These are phyloP conservation scores for Lithophane semibrunnea DNA, from an alignment of 2,888 invertebrate genomes.

Conservation along the genomic window DNA sequence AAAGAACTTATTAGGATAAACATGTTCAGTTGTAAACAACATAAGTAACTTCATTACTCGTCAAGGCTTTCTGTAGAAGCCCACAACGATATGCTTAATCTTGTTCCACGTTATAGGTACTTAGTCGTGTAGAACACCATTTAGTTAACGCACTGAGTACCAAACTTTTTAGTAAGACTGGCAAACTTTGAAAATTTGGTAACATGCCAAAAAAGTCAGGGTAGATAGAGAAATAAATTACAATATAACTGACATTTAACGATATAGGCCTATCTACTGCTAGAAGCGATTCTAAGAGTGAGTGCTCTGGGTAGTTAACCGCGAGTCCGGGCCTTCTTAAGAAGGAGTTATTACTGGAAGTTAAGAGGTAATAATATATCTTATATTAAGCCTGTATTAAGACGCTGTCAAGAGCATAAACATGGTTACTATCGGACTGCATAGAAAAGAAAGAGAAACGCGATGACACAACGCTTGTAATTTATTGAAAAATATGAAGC, in stretches of 20 bases:
- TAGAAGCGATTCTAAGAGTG: constrained; percentile 12
- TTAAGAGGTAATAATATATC: constrained; percentile 1
- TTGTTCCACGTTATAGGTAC: background rate
- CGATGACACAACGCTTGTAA: too few species aligned
- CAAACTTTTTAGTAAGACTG: background rate
- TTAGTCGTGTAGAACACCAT: background rate
- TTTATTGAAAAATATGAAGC: too few species aligned
- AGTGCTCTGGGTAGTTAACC: constrained; percentile 16
- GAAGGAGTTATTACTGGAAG: constrained; percentile 5
- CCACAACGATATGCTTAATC: background rate
- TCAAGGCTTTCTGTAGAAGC: background rate
- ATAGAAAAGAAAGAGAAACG: too few species aligned
- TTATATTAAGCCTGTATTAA: background rate
- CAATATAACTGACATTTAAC: background rate
- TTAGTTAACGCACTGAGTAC: background rate
- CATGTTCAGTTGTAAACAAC: background rate
- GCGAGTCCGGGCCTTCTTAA: background rate
- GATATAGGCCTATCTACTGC: background rate
- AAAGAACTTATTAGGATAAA: background rate
- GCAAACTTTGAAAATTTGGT: background rate
- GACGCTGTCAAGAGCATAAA: too few species aligned
- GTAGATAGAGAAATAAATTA: constrained; percentile 4
- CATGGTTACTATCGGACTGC: too few species aligned
- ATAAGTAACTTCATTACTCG: constrained; percentile 9
- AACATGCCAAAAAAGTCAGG: background rate